These are phyloP conservation scores for Spizella passerina DNA, from an alignment of 2,797 vertebrate genomes.

Conservation along the genomic window DNA sequence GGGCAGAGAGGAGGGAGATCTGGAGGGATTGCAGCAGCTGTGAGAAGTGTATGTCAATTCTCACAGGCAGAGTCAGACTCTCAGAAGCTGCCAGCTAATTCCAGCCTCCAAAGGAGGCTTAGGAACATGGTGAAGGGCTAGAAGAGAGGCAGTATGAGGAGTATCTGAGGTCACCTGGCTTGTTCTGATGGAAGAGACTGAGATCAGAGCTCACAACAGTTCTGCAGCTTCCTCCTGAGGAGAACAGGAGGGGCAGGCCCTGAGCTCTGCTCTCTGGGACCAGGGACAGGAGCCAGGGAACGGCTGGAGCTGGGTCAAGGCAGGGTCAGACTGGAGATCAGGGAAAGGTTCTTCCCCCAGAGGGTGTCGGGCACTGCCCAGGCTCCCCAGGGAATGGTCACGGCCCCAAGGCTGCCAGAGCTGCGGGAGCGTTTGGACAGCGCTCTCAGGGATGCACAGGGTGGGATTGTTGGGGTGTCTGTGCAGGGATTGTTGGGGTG, in stretches of 20 bases:
- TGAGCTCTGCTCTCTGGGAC: neutral
- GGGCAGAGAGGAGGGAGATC: neutral
- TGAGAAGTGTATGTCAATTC: neutral
- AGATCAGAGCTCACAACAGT: neutral
- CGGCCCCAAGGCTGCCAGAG: neutral
- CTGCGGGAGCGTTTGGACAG: accelerated
- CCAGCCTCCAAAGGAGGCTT: neutral
- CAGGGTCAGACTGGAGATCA: accelerated
- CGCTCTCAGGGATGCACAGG: neutral
- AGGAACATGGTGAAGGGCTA: neutral
- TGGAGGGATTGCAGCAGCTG: neutral
- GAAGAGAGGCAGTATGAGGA: neutral
- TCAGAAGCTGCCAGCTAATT: neutral
- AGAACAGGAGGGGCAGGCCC: neutral
- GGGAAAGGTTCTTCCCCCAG: too few species aligned
- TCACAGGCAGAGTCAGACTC: neutral
- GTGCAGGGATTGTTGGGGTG: too few species aligned
- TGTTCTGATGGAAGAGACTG: neutral
- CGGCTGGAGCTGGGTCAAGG: accelerated
- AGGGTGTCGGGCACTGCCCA: accelerated
- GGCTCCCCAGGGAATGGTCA: neutral
- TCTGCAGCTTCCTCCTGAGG: neutral
- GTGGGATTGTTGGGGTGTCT: too few species aligned
- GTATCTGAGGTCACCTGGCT: neutral
- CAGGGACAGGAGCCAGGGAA: neutral